phyloP scores from a whole-genome alignment of 1,140 invertebrate genomes.

The Medauroidea extradentata region DNA sequence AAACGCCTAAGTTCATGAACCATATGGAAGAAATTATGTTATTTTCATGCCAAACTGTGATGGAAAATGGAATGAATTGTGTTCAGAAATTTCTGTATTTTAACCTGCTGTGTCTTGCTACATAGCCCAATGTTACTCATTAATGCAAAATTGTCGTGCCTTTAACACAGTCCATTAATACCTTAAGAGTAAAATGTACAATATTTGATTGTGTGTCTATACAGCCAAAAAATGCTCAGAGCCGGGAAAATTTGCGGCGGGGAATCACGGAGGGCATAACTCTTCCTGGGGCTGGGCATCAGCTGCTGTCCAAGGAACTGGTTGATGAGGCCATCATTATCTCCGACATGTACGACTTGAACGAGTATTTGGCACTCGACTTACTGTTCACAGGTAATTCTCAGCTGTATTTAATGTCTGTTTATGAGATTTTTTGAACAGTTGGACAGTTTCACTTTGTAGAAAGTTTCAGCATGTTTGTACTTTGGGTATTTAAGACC shows the following conservation, averaged over 20 bases:
- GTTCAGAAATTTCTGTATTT: neutral
- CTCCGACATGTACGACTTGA: slow-evolving; percentile 92
- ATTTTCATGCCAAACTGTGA: no score
- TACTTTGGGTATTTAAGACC: no score
- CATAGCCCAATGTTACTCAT: neutral
- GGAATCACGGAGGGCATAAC: slow-evolving; percentile 74
- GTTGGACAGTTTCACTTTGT: no score
- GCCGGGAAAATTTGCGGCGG: slow-evolving; percentile 73
- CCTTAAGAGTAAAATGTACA: neutral
- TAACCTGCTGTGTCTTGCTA: neutral
- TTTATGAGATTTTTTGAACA: no score
- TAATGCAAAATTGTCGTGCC: neutral
- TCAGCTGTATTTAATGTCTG: no score
- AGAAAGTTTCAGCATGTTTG: no score
- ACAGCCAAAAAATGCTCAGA: slow-evolving; percentile 71
- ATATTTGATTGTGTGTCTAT: slow-evolving; percentile 22
- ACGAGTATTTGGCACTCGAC: slow-evolving; percentile 86
- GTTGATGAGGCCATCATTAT: slow-evolving; percentile 89
- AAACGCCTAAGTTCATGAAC: neutral
- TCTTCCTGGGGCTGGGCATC: slow-evolving; percentile 67
- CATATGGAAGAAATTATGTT: no score
- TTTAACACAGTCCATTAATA: neutral
- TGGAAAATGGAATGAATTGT: no score
- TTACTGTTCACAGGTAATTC: slow-evolving; percentile 71
- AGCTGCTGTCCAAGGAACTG: slow-evolving; percentile 74